Evolutionary conservation across 2,113 vertebrate genomes (phyloP).

Genomic region (Dicaeum eximium): DNA sequence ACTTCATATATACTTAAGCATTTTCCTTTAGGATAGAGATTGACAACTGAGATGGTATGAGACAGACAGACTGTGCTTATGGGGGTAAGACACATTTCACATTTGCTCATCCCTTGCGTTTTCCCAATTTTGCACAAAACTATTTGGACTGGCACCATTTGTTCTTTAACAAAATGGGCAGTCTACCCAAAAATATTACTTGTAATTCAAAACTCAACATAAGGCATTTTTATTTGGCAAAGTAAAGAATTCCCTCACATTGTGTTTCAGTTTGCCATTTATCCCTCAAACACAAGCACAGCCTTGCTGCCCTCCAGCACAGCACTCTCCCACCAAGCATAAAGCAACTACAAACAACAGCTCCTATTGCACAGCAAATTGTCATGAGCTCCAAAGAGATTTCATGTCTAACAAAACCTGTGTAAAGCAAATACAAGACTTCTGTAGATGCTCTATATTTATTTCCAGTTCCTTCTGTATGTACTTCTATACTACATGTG

Average conservation of each 20-base stretch:
- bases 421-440: background rate
- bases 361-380: background rate
- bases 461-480: background rate
- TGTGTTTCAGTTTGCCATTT: background rate
- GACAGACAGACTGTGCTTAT: background rate
- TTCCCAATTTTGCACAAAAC: background rate
- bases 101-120: background rate
- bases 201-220: background rate
- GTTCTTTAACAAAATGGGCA: background rate
- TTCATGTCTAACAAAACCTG: background rate
- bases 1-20: background rate
- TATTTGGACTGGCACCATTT: background rate
- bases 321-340: accelerated
- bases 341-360: background rate
- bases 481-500: background rate
- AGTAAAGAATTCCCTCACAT: background rate
- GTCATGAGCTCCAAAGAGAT: background rate
- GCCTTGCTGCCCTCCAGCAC: background rate
- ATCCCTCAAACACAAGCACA: background rate
- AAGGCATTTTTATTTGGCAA: background rate
- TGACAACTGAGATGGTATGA: background rate
- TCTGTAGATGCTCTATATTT: background rate
- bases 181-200: background rate
- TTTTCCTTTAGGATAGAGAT: background rate
- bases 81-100: background rate